Conservation (phyloP, 2,888 invertebrate species). For the Drosophila cracens region DNA sequence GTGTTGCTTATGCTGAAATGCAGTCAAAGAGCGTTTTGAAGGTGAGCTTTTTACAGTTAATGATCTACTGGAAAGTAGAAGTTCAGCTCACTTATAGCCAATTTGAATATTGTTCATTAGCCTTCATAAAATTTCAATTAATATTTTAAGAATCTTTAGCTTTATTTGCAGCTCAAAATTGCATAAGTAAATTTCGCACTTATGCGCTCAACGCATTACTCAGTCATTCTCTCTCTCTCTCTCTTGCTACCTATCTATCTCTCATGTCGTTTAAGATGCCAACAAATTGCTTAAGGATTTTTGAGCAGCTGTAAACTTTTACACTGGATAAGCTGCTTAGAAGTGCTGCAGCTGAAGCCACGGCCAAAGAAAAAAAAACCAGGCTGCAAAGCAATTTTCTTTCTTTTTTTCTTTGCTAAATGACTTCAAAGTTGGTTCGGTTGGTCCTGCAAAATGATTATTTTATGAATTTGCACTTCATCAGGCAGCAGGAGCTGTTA, state of each 20-base stretch:
- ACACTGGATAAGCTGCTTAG: conserved; percentile 28
- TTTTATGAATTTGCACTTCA: conserved; percentile 67
- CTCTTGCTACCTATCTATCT: background rate
- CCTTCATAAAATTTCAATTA: background rate
- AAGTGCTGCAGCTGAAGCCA: conserved; percentile 1
- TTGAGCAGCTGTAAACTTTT: conserved; percentile 15
- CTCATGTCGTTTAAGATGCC: background rate
- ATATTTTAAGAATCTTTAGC: background rate
- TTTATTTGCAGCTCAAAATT: conserved; percentile 6
- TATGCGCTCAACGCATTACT: background rate
- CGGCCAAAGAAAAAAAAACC: background rate
- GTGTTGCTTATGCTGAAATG: background rate
- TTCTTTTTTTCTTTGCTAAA: conserved; percentile 12
- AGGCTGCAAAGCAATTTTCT: conserved; percentile 6
- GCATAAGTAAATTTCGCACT: background rate
- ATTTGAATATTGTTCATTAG: background rate
- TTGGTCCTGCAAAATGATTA: conserved; percentile 52
- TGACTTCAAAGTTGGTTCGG: conserved; percentile 36
- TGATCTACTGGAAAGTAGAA: background rate
- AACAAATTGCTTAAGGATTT: conserved; percentile 16
- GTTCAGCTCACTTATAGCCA: background rate
- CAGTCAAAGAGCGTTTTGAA: background rate
- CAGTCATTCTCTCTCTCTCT: background rate
- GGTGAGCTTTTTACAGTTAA: background rate
- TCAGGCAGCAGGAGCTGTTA: conserved; percentile 33